These are phyloP conservation scores for Carassius gibelio DNA, from an alignment of 2,113 vertebrate species.

Conservation along the genomic window DNA sequence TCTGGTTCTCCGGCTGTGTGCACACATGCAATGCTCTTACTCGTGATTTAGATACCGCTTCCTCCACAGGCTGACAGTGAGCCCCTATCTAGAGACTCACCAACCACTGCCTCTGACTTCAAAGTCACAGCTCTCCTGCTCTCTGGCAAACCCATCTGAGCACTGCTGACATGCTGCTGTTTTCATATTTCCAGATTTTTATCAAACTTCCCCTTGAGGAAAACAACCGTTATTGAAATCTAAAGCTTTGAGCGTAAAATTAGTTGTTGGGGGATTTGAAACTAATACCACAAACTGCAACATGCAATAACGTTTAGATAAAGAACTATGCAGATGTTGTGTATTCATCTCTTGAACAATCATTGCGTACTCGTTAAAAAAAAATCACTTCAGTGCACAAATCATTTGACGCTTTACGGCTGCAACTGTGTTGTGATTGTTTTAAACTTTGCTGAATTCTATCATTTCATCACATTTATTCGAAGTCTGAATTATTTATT, in stretches of 20 bases:
- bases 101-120: constrained; percentile 47
- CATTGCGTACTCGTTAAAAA: neutral
- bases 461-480: too few species aligned
- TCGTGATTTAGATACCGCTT: constrained; percentile 55
- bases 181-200: constrained; percentile 54
- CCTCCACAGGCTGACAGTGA: constrained; percentile 50
- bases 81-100: constrained; percentile 50
- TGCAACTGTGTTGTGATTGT: neutral
- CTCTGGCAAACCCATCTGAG: constrained; percentile 25
- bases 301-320: neutral
- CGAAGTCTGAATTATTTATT: too few species aligned
- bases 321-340: neutral
- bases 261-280: constrained; percentile 7
- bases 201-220: constrained; percentile 57
- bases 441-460: neutral
- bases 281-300: neutral
- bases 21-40: constrained; percentile 15
- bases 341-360: constrained; percentile 9
- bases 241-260: constrained; percentile 29
- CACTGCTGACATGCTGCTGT: constrained; percentile 46
- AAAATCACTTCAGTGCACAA: neutral
- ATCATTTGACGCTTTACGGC: too few species aligned
- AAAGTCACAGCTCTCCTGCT: constrained; percentile 27
- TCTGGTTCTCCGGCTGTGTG: constrained; percentile 30
- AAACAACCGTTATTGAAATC: constrained; percentile 53